Evolutionary conservation across 53 echinoderm and acorn worm species (phyloP), one percentile per base, ranked within the genome.

Genomic region (Patiria pectinifera): DNA sequence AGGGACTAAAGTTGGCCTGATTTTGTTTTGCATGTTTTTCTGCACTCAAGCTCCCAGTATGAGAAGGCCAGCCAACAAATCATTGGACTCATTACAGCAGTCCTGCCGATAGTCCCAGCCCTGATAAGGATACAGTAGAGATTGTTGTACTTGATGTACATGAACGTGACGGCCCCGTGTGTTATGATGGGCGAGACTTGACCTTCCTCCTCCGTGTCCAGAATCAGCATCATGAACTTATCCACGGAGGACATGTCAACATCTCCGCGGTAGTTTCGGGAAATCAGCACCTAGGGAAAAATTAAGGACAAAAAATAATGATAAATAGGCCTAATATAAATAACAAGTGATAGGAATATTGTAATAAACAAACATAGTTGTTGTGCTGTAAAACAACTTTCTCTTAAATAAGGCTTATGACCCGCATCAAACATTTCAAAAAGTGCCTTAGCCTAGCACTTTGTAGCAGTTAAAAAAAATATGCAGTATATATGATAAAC

Each of bases 81-180:
- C 35, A 1, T 35, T 35, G 35, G 35, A 35, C 35, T 35, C 35
- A 0, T 0, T 35, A 0, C 35, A 53, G 53, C 53, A 53, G 8
- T 8, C 53, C 53, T 53, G 53, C 2, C 1, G 35, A 35, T 35
- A 35, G 35, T 66, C 19, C 19, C 2, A 66, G 19, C 19, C 19
- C 69, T 59, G 21, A 15, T 7, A 96, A 99, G 99, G 99, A 99
- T 99, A 99, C 99, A 92, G 93, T 99, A 99, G 2, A 99, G 91
- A 86, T 99, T 99, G 89, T 97, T 97, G 91, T 95, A 94, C 91
- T 99, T 97, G 85, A 99, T 99, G 90, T 92, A 99, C 99, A 99
- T 99, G 86, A 97, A 99, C 63, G 95, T 99, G 69, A 93, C 94
- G 22, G 88, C 91, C n/a, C 96, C 97, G 59, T 99, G 97, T 21